Conservation (phyloP, 2,797 vertebrate genomes). For the Aplochiton taeniatus region DNA sequence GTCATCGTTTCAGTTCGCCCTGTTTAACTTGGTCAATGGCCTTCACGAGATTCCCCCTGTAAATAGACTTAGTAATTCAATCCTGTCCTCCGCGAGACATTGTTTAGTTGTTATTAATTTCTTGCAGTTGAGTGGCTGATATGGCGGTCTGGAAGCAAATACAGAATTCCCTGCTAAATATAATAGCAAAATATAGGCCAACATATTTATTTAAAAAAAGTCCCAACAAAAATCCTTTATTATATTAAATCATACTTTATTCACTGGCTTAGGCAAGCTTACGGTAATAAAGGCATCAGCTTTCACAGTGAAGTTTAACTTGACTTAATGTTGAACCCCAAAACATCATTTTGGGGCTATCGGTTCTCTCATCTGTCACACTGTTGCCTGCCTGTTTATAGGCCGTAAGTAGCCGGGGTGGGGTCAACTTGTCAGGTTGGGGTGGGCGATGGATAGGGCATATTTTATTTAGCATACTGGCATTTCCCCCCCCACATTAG, state of each 20-base stretch:
- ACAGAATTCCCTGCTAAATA: background rate
- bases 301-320: too few relatives aligned
- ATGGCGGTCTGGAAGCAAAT: background rate
- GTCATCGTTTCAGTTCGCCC: slow-evolving; percentile 96
- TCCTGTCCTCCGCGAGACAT: slow-evolving; percentile 68
- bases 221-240: too few relatives aligned
- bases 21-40: slow-evolving; percentile 77
- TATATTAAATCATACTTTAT: too few relatives aligned
- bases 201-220: background rate
- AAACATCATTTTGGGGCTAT: slow-evolving; percentile 17
- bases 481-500: slow-evolving; percentile 75
- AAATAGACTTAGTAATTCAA: slow-evolving; percentile 76
- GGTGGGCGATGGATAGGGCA: slow-evolving; percentile 48
- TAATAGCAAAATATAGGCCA: background rate
- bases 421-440: slow-evolving; percentile 52
- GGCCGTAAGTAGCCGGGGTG: slow-evolving; percentile 28
- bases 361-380: slow-evolving; percentile 54
- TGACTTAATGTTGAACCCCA: background rate
- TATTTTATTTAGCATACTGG: slow-evolving; percentile 76
- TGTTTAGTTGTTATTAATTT: slow-evolving; percentile 70
- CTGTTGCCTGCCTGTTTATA: slow-evolving; percentile 46
- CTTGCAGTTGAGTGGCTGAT: slow-evolving; percentile 38
- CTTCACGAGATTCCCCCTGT: slow-evolving; percentile 77
- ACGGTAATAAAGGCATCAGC: too few relatives aligned
- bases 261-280: background rate